Base-by-base conservation (phyloP, 92 coral and sea anemone species). In the Hydrozoanthus gracilis region DNA sequence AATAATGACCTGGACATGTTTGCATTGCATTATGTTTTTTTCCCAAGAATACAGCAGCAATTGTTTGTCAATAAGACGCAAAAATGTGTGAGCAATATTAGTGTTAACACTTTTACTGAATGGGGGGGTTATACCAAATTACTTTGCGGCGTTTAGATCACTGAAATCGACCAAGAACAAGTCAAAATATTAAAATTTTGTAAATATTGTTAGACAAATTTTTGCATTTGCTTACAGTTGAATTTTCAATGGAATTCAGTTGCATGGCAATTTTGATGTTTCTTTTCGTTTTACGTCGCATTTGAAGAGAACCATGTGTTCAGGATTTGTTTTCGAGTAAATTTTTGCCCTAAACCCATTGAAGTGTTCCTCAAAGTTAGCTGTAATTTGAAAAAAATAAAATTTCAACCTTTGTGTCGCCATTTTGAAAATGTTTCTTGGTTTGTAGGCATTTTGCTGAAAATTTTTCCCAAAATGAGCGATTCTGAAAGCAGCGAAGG, bases 1-100 rank as follows among this genome's bases (percentile, higher is more conserved):
- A 39, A 70, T 70, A 70, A 70, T 70, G 82, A 48, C 35, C 61
- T 83, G 2, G 65, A 91, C 60, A 77, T 91, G 48, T 83, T 14
- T 78, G 86, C 89, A 13, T 73, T 91, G 3, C 91, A 84, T 39
- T 88, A 77, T 79, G 87, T 88, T 67, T 88, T 88, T 27, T 46
- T 91, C 3, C 89, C 89, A 8, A 17, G 87, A 84, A 17, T 91
- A 4, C 89, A 91, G 56, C 82, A 85, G 18, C 76, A 45, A 39
- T n/a, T n/a, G n/a, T n/a, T n/a, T n/a, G n/a, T n/a, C n/a, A n/a
- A n/a, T n/a, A n/a, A n/a, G n/a, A n/a, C n/a, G n/a, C n/a, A n/a
- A n/a, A n/a, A n/a, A n/a, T n/a, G n/a, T n/a, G n/a, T n/a, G n/a
- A n/a, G n/a, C n/a, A n/a, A n/a, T n/a, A n/a, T n/a, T n/a, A n/a